phyloP scores from a whole-genome alignment of 92 coral and sea anemone genomes.

The Porites divaricata region DNA sequence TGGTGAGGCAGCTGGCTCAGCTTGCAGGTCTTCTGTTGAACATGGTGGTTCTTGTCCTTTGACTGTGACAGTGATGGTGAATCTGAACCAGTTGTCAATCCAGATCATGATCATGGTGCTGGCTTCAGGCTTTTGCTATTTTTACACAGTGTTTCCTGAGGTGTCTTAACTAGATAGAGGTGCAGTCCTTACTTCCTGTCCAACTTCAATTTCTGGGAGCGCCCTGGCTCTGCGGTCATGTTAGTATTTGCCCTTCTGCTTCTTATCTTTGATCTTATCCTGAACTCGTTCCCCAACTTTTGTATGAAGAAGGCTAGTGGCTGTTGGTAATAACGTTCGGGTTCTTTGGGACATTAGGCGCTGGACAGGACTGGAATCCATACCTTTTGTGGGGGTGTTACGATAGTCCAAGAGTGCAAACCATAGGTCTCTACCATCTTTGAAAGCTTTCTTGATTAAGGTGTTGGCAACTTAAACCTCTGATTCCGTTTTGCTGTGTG shows the following conservation, averaged over 20 bases:
- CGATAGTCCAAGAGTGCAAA: no score
- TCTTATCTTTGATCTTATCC: conserved; percentile 43
- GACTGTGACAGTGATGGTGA: no score
- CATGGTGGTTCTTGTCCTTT: no score
- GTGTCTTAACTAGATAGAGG: conserved; percentile 32
- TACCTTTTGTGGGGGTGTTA: conserved; percentile 46
- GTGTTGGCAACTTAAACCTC: conserved; percentile 38
- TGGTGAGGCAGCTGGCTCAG: no score
- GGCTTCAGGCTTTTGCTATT: conserved; percentile 21
- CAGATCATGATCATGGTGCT: no score
- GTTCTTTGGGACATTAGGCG: conserved; percentile 62
- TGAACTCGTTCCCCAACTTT: conserved; percentile 40
- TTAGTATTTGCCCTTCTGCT: conserved; percentile 48
- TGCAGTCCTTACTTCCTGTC: conserved; percentile 39
- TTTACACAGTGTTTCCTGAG: conserved; percentile 31
- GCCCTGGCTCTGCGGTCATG: conserved; percentile 26
- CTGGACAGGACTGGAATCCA: conserved; percentile 52
- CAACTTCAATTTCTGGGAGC: conserved; percentile 46
- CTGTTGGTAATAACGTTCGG: conserved; percentile 47
- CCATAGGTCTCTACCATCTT: conserved; percentile 41
- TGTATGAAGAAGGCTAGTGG: conserved; percentile 56
- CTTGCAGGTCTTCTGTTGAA: no score
- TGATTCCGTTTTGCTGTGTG: conserved; percentile 52
- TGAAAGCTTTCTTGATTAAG: conserved; percentile 52
- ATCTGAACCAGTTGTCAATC: no score